Evolutionary conservation across 2,888 invertebrate species (phyloP).

Genomic region (Gibbula magus): DNA sequence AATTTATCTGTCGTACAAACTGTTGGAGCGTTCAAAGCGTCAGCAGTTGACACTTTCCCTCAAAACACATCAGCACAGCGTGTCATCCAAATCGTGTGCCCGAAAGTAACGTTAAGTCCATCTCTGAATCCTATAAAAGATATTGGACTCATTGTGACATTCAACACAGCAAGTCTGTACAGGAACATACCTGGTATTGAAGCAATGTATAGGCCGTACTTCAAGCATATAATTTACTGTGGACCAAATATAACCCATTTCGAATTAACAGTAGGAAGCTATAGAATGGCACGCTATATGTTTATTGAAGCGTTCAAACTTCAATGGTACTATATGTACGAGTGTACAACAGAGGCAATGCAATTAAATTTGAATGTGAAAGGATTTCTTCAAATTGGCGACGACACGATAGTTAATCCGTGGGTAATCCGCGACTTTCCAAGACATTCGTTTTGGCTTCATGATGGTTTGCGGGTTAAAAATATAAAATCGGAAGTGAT

Average conservation of each 20-base stretch:
- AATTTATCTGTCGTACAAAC: background rate
- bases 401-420: background rate
- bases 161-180: background rate
- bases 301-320: background rate
- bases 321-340: background rate
- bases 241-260: background rate
- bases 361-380: background rate
- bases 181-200: background rate
- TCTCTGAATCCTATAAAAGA: background rate
- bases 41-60: background rate
- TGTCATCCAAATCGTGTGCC: background rate
- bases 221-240: background rate
- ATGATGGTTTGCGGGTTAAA: background rate
- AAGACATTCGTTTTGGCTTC: background rate
- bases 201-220: background rate
- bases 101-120: background rate
- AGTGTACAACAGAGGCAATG: background rate
- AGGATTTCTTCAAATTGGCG: background rate
- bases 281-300: background rate
- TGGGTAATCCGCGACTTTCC: background rate
- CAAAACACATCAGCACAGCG: background rate
- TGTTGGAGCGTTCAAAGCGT: background rate
- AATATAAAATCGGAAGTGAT: background rate
- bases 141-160: background rate
- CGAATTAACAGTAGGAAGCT: background rate